A percentile compares a stretch with the other conserved stretches of the same genome.
Conservation (phyloP, 2,888 invertebrate genomes). For the Plebejus anna region DNA sequence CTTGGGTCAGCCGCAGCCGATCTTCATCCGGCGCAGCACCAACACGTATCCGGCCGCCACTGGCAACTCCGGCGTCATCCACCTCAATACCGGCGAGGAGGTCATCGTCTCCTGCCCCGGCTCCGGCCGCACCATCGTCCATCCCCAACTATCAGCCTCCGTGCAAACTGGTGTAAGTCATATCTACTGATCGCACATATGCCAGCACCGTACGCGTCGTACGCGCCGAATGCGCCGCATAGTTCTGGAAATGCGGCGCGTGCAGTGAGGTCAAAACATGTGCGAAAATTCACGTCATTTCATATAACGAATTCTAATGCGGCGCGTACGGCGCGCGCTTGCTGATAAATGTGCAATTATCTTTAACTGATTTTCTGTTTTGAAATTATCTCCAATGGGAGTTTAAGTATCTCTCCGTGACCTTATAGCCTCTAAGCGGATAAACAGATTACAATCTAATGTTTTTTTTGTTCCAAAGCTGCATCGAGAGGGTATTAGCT, state of each 20-base stretch:
- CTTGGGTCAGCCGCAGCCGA: conserved; percentile 79
- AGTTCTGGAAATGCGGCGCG: too few species aligned
- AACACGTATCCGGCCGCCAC: conserved; percentile 52
- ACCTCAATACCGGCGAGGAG: conserved; percentile 53
- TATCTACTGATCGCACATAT: too few species aligned
- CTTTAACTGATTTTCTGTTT: too few species aligned
- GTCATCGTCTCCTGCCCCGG: conserved; percentile 59
- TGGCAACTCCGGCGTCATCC: conserved; percentile 58
- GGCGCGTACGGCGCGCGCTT: too few species aligned
- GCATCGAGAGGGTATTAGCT: not conserved
- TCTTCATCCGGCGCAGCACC: conserved; percentile 65
- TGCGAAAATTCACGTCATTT: too few species aligned
- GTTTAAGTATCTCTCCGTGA: not conserved
- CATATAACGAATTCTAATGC: too few species aligned
- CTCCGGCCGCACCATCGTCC: conserved; percentile 51
- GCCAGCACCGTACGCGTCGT: too few species aligned
- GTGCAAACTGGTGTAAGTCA: conserved; percentile 52
- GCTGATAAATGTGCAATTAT: too few species aligned
- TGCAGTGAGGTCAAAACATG: too few species aligned
- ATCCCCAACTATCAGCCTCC: conserved; percentile 51
- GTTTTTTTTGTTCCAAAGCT: not conserved
- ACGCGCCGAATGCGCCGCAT: too few species aligned
- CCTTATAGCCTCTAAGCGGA: not conserved
- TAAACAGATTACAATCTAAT: not conserved
- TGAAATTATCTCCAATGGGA: too few species aligned